phyloP scores from a whole-genome alignment of 2,888 invertebrate species.

The Eupithecia insigniata region DNA sequence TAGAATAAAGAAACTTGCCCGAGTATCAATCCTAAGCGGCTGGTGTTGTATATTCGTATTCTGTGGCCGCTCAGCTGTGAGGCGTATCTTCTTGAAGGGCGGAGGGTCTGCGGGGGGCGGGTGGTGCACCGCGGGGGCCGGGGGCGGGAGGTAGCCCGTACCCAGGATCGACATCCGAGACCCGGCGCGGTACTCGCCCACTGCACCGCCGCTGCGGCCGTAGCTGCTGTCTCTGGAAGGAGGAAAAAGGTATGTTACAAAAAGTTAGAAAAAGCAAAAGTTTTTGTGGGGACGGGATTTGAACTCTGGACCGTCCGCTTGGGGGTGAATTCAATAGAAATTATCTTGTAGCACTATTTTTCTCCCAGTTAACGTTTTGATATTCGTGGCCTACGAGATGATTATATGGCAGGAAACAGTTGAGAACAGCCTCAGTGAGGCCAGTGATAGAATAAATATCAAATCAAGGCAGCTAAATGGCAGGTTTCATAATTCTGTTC shows the following conservation, averaged over 20 bases:
- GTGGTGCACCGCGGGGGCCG: slow-evolving; percentile 77
- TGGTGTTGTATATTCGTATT: slow-evolving; percentile 59
- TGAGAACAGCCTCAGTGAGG: not conserved
- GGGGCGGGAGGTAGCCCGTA: slow-evolving; percentile 83
- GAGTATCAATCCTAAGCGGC: slow-evolving; percentile 87
- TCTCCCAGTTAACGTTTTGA: not conserved
- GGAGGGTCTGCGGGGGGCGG: slow-evolving; percentile 83
- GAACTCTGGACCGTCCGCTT: slow-evolving; percentile 4
- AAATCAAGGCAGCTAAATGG: not conserved
- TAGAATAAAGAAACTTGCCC: slow-evolving; percentile 62
- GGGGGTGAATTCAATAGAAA: not conserved
- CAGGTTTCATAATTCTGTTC: not conserved
- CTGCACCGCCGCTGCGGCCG: slow-evolving; percentile 73
- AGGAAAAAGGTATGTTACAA: not conserved
- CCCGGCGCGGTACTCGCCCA: slow-evolving; percentile 70
- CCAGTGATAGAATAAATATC: not conserved
- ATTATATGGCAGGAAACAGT: not conserved
- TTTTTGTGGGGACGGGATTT: not conserved
- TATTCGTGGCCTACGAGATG: not conserved
- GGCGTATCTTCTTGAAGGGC: slow-evolving; percentile 87
- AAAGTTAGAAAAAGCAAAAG: not conserved
- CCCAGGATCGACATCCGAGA: slow-evolving; percentile 86
- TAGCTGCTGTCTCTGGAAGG: slow-evolving; percentile 74
- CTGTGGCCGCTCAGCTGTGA: slow-evolving; percentile 77
- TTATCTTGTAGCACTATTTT: not conserved